Base-by-base conservation (phyloP, 2,113 vertebrate species). In the Oplegnathus fasciatus region DNA sequence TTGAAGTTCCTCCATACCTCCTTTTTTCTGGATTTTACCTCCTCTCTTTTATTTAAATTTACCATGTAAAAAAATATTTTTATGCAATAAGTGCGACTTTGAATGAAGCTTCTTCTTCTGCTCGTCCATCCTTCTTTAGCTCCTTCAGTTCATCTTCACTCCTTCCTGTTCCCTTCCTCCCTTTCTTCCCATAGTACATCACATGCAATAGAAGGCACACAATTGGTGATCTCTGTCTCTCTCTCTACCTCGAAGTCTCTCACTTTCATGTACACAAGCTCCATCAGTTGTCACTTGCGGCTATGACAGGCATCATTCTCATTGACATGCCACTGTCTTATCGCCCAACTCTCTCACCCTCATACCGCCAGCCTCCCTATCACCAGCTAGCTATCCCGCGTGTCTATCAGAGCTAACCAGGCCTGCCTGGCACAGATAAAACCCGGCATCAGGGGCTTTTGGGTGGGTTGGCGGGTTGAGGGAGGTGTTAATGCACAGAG, bases 391-490 rank as follows among this genome's bases (percentile, higher is more conserved):
- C 86, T 78, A 91, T 94, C 88, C 87, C 48, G 60, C 74, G 72
- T 87, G 88, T 91, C 82, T 91, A 86, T 93, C 91, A 80, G 73
- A 79, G 90, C 86, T 86, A 84, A 90, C 91, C 92, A 89, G 76
- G 84, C 74, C 91, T 92, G 92, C 83, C 44, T 87, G 81, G 84
- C 79, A 57, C 82, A 85, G 93, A 93, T 94, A 93, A 90, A 91
- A 85, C 64, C 17, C 30, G 4, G 52, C 79, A 89, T 80, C 70
- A 71, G 75, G 79, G 67, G 75, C 30, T 89, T 91, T 86, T 61
- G 78, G 87, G 78, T 80, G 61, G 78, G 83, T 88, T 30, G 11
- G 55, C 24, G 30, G 60, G 73, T 83, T 80, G 68, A 80, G 68
- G 71, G 78, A 80, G 74, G 83, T 84, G 83, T 82, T 84, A 81